Percentiles rank a stretch among this genome's conserved stretches.
Evolutionary conservation across 2,113 vertebrate genomes (phyloP).

Genomic region (Nesospiza acunhae): DNA sequence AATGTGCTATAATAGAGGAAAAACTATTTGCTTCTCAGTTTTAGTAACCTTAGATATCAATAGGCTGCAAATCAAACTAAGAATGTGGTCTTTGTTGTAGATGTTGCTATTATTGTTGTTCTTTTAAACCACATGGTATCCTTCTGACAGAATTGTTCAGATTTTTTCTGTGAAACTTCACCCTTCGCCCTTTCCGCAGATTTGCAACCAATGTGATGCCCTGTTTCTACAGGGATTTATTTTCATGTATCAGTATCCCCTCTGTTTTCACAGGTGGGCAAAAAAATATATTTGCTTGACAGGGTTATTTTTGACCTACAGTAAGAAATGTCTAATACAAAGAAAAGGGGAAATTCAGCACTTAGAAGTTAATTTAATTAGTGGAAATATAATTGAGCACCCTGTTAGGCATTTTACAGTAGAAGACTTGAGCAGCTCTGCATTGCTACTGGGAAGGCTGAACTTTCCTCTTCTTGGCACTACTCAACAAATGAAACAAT

Average conservation of each 20-base stretch:
- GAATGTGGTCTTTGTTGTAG: neutral
- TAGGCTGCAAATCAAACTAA: neutral
- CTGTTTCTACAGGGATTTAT: slow-evolving; percentile 18
- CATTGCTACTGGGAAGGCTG: neutral
- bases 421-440: neutral
- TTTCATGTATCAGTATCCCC: neutral
- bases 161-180: slow-evolving; percentile 11
- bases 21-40: neutral
- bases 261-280: slow-evolving; percentile 46
- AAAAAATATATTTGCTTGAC: neutral
- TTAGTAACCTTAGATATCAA: neutral
- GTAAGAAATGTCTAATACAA: neutral
- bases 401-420: neutral
- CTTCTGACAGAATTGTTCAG: neutral
- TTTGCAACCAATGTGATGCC: neutral
- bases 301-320: neutral
- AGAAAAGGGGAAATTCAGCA: neutral
- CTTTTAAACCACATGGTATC: neutral
- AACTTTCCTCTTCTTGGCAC: neutral
- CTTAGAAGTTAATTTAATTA: slow-evolving; percentile 32
- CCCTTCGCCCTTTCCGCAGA: neutral
- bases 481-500: neutral
- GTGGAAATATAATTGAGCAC: neutral
- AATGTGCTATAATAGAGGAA: neutral
- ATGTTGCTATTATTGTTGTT: slow-evolving; percentile 2